These are phyloP conservation scores for Euplagia quadripunctaria DNA, from an alignment of 2,888 invertebrate species.

Conservation along the genomic window DNA sequence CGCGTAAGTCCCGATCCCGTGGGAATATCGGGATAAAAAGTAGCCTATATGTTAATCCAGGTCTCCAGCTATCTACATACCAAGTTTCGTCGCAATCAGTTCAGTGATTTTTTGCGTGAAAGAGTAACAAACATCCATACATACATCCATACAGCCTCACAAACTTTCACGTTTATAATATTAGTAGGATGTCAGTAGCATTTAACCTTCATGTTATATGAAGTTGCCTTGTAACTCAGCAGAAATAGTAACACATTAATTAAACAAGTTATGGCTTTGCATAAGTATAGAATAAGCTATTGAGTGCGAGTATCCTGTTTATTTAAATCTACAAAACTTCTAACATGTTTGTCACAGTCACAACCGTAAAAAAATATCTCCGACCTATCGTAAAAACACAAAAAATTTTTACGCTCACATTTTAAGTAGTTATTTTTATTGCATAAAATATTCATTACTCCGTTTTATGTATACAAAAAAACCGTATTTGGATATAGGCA, in stretches of 20 bases:
- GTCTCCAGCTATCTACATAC: too few relatives aligned
- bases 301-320: not conserved
- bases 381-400: not conserved
- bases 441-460: slow-evolving; percentile 19
- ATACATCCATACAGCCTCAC: too few relatives aligned
- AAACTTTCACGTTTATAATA: too few relatives aligned
- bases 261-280: not conserved
- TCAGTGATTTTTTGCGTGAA: too few relatives aligned
- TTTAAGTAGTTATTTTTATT: slow-evolving; percentile 23
- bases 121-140: too few relatives aligned
- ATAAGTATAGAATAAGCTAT: not conserved
- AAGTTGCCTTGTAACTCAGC: not conserved
- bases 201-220: not conserved
- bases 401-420: slow-evolving; percentile 3
- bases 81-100: too few relatives aligned
- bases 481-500: slow-evolving; percentile 26
- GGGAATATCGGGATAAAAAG: too few relatives aligned
- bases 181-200: too few relatives aligned
- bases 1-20: too few relatives aligned
- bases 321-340: not conserved
- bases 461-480: slow-evolving; percentile 19
- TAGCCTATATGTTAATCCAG: too few relatives aligned
- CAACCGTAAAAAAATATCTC: not conserved
- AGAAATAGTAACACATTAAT: not conserved
- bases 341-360: not conserved